A percentile compares a stretch with the other conserved stretches of the same genome.
These are phyloP conservation scores for Drosophila sp. DNA, from an alignment of 1,140 invertebrate genomes.

Conservation along the genomic window DNA sequence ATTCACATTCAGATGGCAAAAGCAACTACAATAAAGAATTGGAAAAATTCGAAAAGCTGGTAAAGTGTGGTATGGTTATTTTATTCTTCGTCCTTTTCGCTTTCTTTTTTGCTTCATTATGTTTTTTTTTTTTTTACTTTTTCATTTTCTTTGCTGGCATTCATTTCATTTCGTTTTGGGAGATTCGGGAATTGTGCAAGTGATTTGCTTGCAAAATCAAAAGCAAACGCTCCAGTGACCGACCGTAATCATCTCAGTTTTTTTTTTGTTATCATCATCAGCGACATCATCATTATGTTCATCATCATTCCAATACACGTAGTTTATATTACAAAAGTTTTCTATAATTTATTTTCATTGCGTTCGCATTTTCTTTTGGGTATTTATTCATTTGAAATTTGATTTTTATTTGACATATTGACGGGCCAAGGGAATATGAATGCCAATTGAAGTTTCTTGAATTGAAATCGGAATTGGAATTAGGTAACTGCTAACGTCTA, in stretches of 20 bases:
- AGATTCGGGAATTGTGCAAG: constrained; percentile 69
- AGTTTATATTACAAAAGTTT: constrained; percentile 82
- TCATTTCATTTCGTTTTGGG: constrained; percentile 58
- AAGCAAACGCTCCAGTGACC: constrained; percentile 53
- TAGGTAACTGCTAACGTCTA: constrained; percentile 7
- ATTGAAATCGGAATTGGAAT: constrained; percentile 18
- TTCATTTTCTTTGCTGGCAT: constrained; percentile 48
- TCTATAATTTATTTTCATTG: constrained; percentile 82
- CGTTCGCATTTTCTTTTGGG: constrained; percentile 68
- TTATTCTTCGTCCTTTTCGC: neutral
- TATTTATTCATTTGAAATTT: constrained; percentile 80
- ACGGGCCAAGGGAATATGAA: constrained; percentile 52
- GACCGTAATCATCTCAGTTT: constrained; percentile 31
- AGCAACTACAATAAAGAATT: constrained; percentile 32
- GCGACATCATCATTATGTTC: constrained; percentile 29
- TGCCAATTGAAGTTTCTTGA: constrained; percentile 21
- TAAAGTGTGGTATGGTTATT: constrained; percentile 46
- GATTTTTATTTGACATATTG: constrained; percentile 83
- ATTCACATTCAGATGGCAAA: neutral
- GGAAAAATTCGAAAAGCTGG: constrained; percentile 42
- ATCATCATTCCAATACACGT: constrained; percentile 38
- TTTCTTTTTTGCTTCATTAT: constrained; percentile 3
- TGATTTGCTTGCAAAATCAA: constrained; percentile 63
- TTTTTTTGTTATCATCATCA: constrained; percentile 15
- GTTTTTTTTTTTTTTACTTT: constrained; percentile 24